Base-by-base conservation (phyloP, 2,113 vertebrate genomes). In the Xyrauchen texanus region DNA sequence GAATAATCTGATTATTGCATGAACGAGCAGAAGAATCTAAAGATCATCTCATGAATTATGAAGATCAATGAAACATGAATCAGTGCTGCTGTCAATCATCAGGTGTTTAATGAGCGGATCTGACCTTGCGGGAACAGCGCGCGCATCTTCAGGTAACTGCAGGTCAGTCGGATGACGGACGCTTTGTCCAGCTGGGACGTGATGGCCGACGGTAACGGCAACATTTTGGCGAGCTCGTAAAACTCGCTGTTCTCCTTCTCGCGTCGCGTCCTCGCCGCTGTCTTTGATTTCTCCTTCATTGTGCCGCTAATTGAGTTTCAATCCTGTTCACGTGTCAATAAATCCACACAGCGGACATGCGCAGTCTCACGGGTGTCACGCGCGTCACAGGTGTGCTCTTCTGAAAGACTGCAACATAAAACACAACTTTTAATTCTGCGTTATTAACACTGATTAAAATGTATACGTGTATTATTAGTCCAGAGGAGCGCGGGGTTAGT, bases 221-320 rank as follows among this genome's bases (percentile, higher is more conserved):
- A 80, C 86, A 99, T 94, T 87, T 98, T 99, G 74, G 97, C 98
- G 92, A 99, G 95, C 91, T 98, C 98, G 77, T 98, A 98, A 90
- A 99, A 99, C 86, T 99, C 98, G 82, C 97, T 95, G 87, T 99
- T 99, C 85, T 99, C 98, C 86, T 99, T 99, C 83, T 99, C 98
- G 90, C 98, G 94, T 47, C 98, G 96, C 63, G 97, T 98, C 89
- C 98, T 95, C 86, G 98, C 98, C 64, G 98, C 98, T 82, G 98
- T 99, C 89, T 98, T 99, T 8, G 97, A 99, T 85, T 99, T 99
- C 91, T 99, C 98, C 94, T 99, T 99, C 98, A 99, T 99, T 68
- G 16, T 79, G 8, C 71, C 44, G 74, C 16, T 34, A 34, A 34
- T 34, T 62, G n/a, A 68, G 44, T 60, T 72, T 3, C 46, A 11